Evolutionary conservation across 2,797 vertebrate species (phyloP).

Genomic region (Epinephelus malabaricus): DNA sequence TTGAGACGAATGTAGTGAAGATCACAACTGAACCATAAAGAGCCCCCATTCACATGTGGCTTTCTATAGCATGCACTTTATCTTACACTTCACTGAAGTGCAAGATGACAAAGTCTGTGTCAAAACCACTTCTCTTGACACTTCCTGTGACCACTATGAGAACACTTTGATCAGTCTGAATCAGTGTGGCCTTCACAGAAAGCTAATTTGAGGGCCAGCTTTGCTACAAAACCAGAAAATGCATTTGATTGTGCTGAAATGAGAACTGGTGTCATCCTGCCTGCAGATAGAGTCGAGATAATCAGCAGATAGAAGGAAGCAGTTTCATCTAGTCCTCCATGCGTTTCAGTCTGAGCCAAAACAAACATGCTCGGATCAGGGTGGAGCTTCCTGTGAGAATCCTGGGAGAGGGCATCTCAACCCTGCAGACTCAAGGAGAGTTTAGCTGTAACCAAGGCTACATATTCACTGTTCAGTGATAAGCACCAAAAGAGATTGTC

Average conservation of each 20-base stretch:
- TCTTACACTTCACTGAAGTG: no score
- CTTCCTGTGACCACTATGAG: neutral
- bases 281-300: constrained; percentile 53
- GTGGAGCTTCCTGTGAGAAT: constrained; percentile 81
- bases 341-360: constrained; percentile 70
- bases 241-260: constrained; percentile 10
- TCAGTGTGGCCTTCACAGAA: neutral
- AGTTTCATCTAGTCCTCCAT: constrained; percentile 58
- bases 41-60: no score
- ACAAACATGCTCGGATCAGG: constrained; percentile 74
- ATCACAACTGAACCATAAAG: no score
- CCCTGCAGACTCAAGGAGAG: constrained; percentile 50
- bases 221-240: neutral
- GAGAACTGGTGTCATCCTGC: constrained; percentile 35
- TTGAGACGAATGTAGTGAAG: no score
- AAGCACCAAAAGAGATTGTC: constrained; percentile 40
- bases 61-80: no score
- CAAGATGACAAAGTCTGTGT: neutral
- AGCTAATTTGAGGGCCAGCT: neutral
- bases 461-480: constrained; percentile 43
- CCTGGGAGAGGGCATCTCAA: constrained; percentile 71
- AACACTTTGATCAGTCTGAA: neutral
- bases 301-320: constrained; percentile 52
- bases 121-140: constrained; percentile 6
- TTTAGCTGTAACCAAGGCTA: constrained; percentile 60